phyloP scores from a whole-genome alignment of 1,140 invertebrate genomes.

The Acyrthosiphon pisum region DNA sequence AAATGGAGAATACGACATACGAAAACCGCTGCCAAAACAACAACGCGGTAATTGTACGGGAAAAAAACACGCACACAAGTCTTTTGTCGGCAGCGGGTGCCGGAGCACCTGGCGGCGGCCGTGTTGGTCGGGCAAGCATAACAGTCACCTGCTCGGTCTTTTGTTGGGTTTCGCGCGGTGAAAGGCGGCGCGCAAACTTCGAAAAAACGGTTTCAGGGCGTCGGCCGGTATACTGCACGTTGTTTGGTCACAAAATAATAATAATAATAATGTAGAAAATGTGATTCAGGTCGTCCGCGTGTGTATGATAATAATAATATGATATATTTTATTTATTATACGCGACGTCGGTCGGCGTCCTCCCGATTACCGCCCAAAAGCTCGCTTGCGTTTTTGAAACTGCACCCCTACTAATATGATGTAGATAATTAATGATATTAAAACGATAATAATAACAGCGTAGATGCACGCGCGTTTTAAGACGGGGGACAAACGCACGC shows the following conservation, averaged over 20 bases:
- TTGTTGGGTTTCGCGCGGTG: constrained; percentile 28
- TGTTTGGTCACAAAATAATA: background rate
- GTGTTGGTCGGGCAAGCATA: no score
- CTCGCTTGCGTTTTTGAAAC: background rate
- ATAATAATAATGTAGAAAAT: constrained; percentile 18
- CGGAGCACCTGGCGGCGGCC: constrained; percentile 25
- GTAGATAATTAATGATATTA: background rate
- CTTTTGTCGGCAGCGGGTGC: constrained; percentile 22
- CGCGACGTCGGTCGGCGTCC: background rate
- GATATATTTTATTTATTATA: background rate
- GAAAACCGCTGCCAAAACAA: constrained; percentile 18
- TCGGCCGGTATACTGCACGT: background rate
- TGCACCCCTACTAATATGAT: background rate
- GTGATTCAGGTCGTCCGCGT: constrained; percentile 4
- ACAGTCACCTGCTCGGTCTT: constrained; percentile 44
- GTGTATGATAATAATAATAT: background rate
- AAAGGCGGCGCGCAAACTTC: constrained; percentile 9
- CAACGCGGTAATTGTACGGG: background rate
- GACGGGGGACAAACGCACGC: background rate
- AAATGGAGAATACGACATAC: background rate
- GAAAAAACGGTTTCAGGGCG: constrained; percentile 41
- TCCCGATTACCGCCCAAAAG: background rate
- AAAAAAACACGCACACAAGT: background rate
- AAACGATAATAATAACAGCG: background rate
- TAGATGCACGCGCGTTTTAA: background rate